Conservation (phyloP, 35 echinoderm and acorn worm genomes). For the Chiridota heheva region DNA sequence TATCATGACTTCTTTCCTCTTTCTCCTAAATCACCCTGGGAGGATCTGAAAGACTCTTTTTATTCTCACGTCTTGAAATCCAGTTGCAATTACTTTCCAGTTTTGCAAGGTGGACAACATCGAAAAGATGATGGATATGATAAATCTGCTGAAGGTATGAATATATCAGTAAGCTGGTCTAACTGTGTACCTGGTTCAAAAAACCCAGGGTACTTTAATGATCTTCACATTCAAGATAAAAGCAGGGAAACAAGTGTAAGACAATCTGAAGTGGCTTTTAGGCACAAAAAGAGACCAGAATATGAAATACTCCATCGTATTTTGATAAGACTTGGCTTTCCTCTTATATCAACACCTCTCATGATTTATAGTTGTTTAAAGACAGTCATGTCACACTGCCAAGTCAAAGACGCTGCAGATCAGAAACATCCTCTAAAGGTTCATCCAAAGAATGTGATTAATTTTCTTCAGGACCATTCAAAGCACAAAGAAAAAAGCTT, state of each 20-base stretch:
- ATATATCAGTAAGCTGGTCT: neutral
- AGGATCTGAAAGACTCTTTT: neutral
- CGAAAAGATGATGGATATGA: too few relatives aligned
- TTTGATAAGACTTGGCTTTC: conserved; percentile 18
- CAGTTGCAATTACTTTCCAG: conserved; percentile 11
- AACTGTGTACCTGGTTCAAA: conserved; percentile 1
- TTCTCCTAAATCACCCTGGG: neutral
- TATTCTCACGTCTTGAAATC: neutral
- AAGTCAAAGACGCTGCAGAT: neutral
- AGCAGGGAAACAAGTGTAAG: too few relatives aligned
- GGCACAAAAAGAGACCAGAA: neutral
- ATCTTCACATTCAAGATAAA: neutral
- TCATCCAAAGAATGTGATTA: conserved; percentile 13
- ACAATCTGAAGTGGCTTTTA: neutral
- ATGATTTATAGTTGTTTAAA: conserved; percentile 1
- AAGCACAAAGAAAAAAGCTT: neutral
- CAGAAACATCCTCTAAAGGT: neutral
- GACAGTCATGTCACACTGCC: neutral
- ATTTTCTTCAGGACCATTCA: conserved; percentile 2
- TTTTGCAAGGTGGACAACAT: neutral
- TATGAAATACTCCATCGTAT: neutral
- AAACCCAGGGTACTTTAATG: conserved; percentile 19
- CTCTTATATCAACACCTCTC: conserved; percentile 4
- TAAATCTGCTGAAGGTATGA: too few relatives aligned
- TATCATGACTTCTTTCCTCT: conserved; percentile 38